Base-by-base conservation (phyloP, 2,113 vertebrate species). In the Pogona vitticeps region DNA sequence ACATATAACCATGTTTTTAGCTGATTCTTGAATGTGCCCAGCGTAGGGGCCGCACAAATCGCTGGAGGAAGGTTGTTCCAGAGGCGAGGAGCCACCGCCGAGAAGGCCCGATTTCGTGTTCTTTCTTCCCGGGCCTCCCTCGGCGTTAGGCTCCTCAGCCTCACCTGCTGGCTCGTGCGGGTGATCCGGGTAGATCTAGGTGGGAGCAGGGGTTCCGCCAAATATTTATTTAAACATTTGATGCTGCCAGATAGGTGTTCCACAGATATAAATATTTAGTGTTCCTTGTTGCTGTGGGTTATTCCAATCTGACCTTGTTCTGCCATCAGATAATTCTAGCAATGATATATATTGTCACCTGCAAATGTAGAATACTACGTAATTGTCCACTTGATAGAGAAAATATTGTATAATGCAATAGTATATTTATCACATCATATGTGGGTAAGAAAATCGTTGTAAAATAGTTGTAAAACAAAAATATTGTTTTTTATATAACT, bases 311-410 rank as follows among this genome's bases (percentile, higher is more conserved):
- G 46, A 13, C 31, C 73, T 23, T 80, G 70, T 71, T 85, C 65
- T 80, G 79, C 17, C 31, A 6, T 31, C 18, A 86, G 86, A 87
- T 83, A 91, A 90, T 82, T 89, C 42, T 76, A 76, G 31, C 90
- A 90, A 91, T 90, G 86, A 91, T 91, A 92, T 76, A 31, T 76
- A 36, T 0, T 70, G 80, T 73, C 84, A 89, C 89, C 70, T 82
- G 7, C 84, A 72, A 78, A 77, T 58, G 0, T 23, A 79, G 40
- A 93, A 94, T 79, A 86, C 87, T 80, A n/a, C 56, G 63, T 86
- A 52, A 93, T 76, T 90, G 61, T 80, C 1, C 76, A 1, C 84
- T 88, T 82, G 92, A 73, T 76, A 65, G 28, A 9, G 88, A 88
- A 93, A 90, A 88, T 70, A 90, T 40, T 0, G 0, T 81, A 76